Evolutionary conservation across 2,797 vertebrate species (phyloP), one percentile per base, ranked within the genome.

Genomic region (Brotula barbata): DNA sequence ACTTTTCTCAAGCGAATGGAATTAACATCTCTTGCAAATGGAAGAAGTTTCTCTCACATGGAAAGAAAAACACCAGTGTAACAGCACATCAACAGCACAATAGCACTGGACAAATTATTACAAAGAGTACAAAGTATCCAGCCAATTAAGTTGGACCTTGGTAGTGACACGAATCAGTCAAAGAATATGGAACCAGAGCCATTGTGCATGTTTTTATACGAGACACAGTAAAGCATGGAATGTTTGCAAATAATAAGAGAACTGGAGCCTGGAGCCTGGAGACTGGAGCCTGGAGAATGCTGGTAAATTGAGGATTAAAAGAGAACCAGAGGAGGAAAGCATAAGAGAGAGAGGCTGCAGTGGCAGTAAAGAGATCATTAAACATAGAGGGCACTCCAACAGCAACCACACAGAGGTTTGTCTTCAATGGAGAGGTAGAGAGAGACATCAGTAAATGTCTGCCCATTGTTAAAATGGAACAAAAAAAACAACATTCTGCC

Each of bases 141-240:
- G 66, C 52, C 72, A 58, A 55, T 79, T 57, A 76, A 75, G 52
- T 8, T n/a, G 36, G n/a, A 58, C 46, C 64, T 58, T 42, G 46
- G 60, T 51, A 60, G 58, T 52, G 65, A 15, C 64, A 68, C 53
- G 23, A 15, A 34, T 58, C 55, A 5, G n/a, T 19, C 12, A 7
- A 1, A 54, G 43, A 61, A 58, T 40, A 28, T 58, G 68, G 56
- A 46, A 71, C 59, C 50, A 55, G 37, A 67, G 54, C 39, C 65
- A 69, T 73, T 70, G 74, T 73, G 64, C 44, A 6, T 21, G 51
- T 75, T 16, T 82, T 81, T 78, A 83, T 68, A 42, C 50, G 77
- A 72, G 48, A 77, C 73, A 67, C 76, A 76, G 67, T 90, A 83
- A 87, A 88, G 51, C 33, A 50, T 43, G 56, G 69, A 71, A 78